Base-by-base conservation (phyloP, 2,888 invertebrate species). In the Acanthosepion pharaonis region DNA sequence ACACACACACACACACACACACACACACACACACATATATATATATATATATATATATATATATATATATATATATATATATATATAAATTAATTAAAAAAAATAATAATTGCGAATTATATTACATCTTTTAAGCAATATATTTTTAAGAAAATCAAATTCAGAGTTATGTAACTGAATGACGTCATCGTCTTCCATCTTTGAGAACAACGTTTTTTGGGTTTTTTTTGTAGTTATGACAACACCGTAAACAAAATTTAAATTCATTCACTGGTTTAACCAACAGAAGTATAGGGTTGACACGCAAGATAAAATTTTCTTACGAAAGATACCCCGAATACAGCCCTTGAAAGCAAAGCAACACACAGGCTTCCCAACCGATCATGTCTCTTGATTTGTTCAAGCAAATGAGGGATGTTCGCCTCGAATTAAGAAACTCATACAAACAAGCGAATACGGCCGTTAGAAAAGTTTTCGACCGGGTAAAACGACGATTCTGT, bases 311-410 rank as follows among this genome's bases (percentile, higher is more conserved):
- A 28, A n/a, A 78, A n/a, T 28, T 78, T n/a, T 78, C 78, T 78
- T 78, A 28, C 11, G n/a, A 11, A 78, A n/a, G 78, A n/a, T 78
- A 78, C 78, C 28, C 28, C 28, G 59, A 23, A 20, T 59, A 25
- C 23, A 59, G 4, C 23, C 3, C 1, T 59, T 59, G 59, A 59
- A 59, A 59, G 23, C 23, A 2, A 28, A n/a, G 28, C 28, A 78
- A 2, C 0, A 0, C n/a, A 8, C 78, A 28, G 8, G 1, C 28
- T 5, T 2, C 28, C 2, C 8, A 78, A n/a, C 2, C 5, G 8
- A 78, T 28, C 28, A 78, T 78, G 78, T 9, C 78, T 8, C 8
- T 28, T 15, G 28, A 78, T 28, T n/a, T n/a, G 5, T 28, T 11
- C 11, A 78, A 78, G 78, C 0, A 78, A 78, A 28, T n/a, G 9